Evolutionary conservation across 2,797 vertebrate species (phyloP).

Genomic region (Kryptopterus vitreolus): DNA sequence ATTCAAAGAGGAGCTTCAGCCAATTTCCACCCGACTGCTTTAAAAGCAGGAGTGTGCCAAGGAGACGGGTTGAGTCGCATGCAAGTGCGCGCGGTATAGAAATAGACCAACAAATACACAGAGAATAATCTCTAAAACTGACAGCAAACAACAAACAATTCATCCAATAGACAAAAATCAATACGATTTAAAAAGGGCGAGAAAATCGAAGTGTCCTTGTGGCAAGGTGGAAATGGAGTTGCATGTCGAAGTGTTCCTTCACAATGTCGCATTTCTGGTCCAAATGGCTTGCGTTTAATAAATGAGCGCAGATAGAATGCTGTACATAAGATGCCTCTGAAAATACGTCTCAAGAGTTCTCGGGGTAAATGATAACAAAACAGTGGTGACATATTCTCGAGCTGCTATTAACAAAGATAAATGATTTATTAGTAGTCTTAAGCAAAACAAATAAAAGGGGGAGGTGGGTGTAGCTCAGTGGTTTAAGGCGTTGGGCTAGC

Average conservation of each 20-base stretch:
- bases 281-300: slow-evolving; percentile 57
- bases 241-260: background rate
- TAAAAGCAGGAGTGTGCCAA: slow-evolving; percentile 37
- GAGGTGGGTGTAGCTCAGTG: too few species aligned
- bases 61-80: background rate
- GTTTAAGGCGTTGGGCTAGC: too few species aligned
- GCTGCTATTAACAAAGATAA: background rate
- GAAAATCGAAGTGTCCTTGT: background rate
- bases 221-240: background rate
- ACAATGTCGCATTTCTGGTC: slow-evolving; percentile 51
- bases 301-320: slow-evolving; percentile 1
- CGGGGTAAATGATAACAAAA: background rate
- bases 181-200: too few species aligned
- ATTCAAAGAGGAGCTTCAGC: slow-evolving; percentile 67
- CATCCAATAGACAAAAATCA: background rate
- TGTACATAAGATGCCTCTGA: background rate
- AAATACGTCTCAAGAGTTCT: background rate
- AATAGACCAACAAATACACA: background rate
- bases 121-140: background rate
- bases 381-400: background rate
- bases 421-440: background rate
- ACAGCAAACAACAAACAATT: background rate
- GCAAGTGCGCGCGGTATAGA: too few species aligned
- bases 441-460: background rate
- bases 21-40: slow-evolving; percentile 56